Evolutionary conservation across 2,797 vertebrate species (phyloP).

Genomic region (Anniella stebbinsi): DNA sequence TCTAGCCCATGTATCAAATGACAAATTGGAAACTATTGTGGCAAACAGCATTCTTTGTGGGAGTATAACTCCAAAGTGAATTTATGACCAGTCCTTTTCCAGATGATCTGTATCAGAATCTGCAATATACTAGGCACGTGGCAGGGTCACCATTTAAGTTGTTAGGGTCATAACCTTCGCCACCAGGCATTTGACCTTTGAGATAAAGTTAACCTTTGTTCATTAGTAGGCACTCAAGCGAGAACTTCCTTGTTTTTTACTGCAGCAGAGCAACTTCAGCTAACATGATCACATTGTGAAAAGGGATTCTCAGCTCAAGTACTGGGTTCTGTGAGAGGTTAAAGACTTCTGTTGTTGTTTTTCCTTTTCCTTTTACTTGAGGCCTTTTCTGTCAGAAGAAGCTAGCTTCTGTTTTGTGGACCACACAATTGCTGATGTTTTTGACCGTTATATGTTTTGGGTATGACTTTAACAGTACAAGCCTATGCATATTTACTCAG

Average conservation of each 20-base stretch:
- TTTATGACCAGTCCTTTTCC: constrained; percentile 85
- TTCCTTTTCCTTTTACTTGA: constrained; percentile 44
- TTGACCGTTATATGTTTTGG: constrained; percentile 18
- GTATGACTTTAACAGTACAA: constrained; percentile 33
- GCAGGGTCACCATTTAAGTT: constrained; percentile 91
- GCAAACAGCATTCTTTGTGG: constrained; percentile 80
- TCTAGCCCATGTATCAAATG: constrained; percentile 73
- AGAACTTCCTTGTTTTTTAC: constrained; percentile 84
- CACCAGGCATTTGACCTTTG: constrained; percentile 93
- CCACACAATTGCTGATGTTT: constrained; percentile 55
- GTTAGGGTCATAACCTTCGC: constrained; percentile 90
- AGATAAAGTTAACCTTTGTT: constrained; percentile 94
- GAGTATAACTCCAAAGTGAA: constrained; percentile 82
- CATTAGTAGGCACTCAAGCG: constrained; percentile 92
- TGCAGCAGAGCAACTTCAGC: constrained; percentile 81
- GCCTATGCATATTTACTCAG: not conserved
- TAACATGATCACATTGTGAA: constrained; percentile 81
- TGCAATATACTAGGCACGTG: constrained; percentile 89
- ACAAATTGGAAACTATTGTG: constrained; percentile 81
- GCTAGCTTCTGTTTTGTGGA: constrained; percentile 48
- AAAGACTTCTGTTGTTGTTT: constrained; percentile 32
- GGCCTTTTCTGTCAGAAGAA: constrained; percentile 41
- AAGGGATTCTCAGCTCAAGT: constrained; percentile 68
- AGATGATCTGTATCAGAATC: constrained; percentile 87
- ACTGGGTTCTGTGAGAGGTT: constrained; percentile 75